Evolutionary conservation across 2,888 invertebrate genomes (phyloP).

Genomic region (Hirtodrosophila alboralis): DNA sequence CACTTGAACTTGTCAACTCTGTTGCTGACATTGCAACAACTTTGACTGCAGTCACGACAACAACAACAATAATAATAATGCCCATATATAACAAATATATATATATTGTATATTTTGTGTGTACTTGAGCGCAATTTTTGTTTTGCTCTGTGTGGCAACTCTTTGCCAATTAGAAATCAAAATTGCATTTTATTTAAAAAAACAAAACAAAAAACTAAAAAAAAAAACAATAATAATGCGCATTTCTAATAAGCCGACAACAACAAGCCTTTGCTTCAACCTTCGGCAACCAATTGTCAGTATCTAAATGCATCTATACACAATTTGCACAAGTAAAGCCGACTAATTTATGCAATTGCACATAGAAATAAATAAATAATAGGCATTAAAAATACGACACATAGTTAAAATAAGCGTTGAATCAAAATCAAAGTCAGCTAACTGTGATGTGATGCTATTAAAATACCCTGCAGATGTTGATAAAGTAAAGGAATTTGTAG

Average conservation of each 20-base stretch:
- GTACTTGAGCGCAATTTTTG: constrained; percentile 24
- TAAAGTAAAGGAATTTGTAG: too few species aligned
- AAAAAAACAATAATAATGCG: too few species aligned
- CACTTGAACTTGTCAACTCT: constrained; percentile 76
- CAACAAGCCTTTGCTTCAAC: constrained; percentile 32
- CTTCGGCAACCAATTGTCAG: constrained; percentile 37
- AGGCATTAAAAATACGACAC: constrained; percentile 30
- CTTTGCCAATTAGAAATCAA: constrained; percentile 68
- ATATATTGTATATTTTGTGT: too few species aligned
- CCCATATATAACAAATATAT: constrained; percentile 30
- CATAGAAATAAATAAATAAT: constrained; percentile 43
- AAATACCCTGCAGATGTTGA: too few species aligned
- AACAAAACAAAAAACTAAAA: too few species aligned
- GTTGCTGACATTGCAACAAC: constrained; percentile 64
- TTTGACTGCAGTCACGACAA: constrained; percentile 50
- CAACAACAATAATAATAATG: constrained; percentile 29
- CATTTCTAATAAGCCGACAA: constrained; percentile 68
- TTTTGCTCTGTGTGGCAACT: constrained; percentile 34
- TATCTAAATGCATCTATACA: constrained; percentile 35
- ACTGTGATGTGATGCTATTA: too few species aligned
- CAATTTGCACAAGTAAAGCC: constrained; percentile 15
- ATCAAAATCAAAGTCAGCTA: constrained; percentile 28
- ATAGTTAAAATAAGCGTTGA: constrained; percentile 38
- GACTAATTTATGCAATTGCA: constrained; percentile 65
- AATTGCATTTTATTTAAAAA: constrained; percentile 52